Percentiles rank a stretch among this genome's conserved stretches.
Evolutionary conservation across 2,797 vertebrate species (phyloP).

Genomic region (Tangara arthus): DNA sequence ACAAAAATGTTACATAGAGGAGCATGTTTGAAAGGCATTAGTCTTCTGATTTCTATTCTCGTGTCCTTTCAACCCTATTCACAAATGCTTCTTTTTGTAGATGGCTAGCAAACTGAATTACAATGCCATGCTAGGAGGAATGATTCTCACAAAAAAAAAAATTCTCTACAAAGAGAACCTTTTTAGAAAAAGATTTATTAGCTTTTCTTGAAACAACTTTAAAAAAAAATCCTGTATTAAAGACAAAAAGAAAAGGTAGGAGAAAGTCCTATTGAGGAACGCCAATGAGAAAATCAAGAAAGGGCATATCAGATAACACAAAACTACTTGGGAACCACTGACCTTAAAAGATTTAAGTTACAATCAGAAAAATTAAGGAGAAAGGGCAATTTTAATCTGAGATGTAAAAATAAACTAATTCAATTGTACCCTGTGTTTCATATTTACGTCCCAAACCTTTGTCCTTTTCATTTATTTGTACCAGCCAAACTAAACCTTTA

Average conservation of each 20-base stretch:
- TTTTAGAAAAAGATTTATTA: not conserved
- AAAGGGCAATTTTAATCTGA: not conserved
- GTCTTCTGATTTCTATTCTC: not conserved
- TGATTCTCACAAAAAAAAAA: not conserved
- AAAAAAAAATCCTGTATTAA: not conserved
- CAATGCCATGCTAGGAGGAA: not conserved
- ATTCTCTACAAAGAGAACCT: not conserved
- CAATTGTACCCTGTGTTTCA: not conserved
- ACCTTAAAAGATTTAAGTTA: not conserved
- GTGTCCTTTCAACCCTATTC: not conserved
- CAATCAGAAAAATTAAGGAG: not conserved
- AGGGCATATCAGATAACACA: not conserved
- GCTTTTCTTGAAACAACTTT: not conserved
- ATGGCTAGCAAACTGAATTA: conserved; percentile 5
- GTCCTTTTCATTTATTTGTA: conserved; percentile 22
- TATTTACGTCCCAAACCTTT: not conserved
- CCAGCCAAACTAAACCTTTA: not conserved
- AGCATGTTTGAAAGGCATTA: not conserved
- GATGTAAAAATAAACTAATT: not conserved
- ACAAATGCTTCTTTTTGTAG: not conserved
- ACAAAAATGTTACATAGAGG: not conserved
- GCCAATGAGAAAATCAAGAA: not conserved
- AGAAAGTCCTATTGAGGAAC: not conserved
- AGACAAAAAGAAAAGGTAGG: not conserved
- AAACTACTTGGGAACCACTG: not conserved